Evolutionary conservation across 2,113 vertebrate genomes (phyloP), one percentile per base, ranked within the genome.

Genomic region (Coracopsis vasa): DNA sequence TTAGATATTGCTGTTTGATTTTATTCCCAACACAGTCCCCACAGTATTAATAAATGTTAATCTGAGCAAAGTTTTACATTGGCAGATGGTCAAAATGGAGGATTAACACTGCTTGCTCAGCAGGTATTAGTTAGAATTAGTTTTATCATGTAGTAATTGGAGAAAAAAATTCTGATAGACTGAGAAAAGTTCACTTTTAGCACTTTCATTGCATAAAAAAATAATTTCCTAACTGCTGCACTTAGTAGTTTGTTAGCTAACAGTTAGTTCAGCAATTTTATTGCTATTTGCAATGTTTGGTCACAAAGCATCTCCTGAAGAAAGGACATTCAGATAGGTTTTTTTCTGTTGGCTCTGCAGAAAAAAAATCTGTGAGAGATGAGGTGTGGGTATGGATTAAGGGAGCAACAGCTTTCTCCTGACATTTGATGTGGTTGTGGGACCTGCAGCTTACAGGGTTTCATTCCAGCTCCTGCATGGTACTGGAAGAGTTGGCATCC

Each of bases 131-230:
- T 82, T 48, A 87, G 69, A 86, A 83, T 94, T 88, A 80, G 25
- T 96, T 96, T 96, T 94, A 94, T 91, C 82, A 48, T 78, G 50
- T 67, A 50, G 44, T 93, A 96, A 89, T 94, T 95, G 81, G 28
- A 79, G 72, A 86, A 73, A 85, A 44, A 23, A 77, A 75, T 96
- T 89, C 39, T 54, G 18, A 51, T 58, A 81, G 73, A 65, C n/a
- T 42, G 28, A 81, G 33, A 33, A 45, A 83, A 75, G 60, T 91
- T 86, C 31, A 67, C 16, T 56, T 81, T 82, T 77, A 64, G 7
- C 47, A 60, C 11, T 89, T 93, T 37, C 37, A 58, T 79, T 81
- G 37, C 20, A 61, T 60, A 60, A 72, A 70, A 56, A 27, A 61
- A 24, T 29, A n/a, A 61, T 42, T 82, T 66, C 27, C 11, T 58